A percentile compares a stretch with the other conserved stretches of the same genome.
These are phyloP conservation scores for Seriola aureovittata DNA, from an alignment of 2,113 vertebrate genomes.

Conservation along the genomic window DNA sequence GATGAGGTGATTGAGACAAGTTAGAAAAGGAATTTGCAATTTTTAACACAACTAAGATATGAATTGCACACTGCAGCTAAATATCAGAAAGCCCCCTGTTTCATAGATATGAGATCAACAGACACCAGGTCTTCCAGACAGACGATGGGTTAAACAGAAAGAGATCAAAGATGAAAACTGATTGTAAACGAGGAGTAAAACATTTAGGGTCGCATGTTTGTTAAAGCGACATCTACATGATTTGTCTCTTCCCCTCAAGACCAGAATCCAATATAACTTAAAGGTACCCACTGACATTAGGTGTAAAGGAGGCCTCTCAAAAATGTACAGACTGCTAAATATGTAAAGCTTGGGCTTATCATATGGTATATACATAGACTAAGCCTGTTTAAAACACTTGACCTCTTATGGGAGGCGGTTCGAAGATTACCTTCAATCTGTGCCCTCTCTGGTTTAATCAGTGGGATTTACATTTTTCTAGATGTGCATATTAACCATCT, in stretches of 20 bases:
- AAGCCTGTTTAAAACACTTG: slow-evolving; percentile 48
- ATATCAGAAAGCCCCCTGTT: background rate
- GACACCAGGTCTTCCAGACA: background rate
- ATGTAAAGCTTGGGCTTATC: slow-evolving; percentile 46
- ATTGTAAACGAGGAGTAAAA: background rate
- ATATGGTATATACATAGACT: slow-evolving; percentile 31
- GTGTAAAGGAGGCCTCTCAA: background rate
- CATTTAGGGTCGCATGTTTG: background rate
- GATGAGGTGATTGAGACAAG: too few species aligned
- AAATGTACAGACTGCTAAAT: slow-evolving; percentile 18
- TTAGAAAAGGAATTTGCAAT: too few species aligned
- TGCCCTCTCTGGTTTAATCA: slow-evolving; percentile 44
- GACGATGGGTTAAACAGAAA: background rate
- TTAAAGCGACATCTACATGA: background rate
- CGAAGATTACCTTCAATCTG: slow-evolving; percentile 60
- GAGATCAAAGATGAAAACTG: background rate
- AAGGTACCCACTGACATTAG: background rate
- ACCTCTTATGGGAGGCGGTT: slow-evolving; percentile 29
- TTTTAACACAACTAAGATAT: background rate
- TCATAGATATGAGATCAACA: background rate
- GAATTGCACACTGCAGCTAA: background rate
- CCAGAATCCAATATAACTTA: background rate
- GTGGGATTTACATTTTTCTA: slow-evolving; percentile 10
- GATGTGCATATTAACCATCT: slow-evolving; percentile 1
- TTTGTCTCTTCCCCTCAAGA: background rate